phyloP scores from a whole-genome alignment of 2,888 invertebrate species.

The Noctua janthina region DNA sequence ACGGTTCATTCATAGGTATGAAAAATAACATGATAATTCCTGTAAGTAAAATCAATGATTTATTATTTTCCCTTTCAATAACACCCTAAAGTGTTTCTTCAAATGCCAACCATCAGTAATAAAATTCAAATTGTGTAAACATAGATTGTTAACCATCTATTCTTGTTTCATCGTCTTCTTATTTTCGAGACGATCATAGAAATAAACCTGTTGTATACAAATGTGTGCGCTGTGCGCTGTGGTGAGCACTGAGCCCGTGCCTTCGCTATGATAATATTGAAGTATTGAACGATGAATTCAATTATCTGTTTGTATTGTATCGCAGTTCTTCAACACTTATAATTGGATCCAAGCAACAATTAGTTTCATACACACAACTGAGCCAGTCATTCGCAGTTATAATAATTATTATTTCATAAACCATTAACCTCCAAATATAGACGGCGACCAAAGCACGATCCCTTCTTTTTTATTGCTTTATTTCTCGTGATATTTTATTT shows the following conservation, averaged over 20 bases:
- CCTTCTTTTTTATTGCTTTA: slow-evolving; percentile 79
- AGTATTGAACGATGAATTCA: slow-evolving; percentile 37
- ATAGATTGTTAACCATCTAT: slow-evolving; percentile 52
- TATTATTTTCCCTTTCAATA: slow-evolving; percentile 46
- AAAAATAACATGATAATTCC: slow-evolving; percentile 9
- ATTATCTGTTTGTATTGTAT: slow-evolving; percentile 43
- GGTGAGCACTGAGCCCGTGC: slow-evolving; percentile 15
- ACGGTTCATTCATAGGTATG: slow-evolving; percentile 21
- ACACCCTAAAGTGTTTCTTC: slow-evolving; percentile 33
- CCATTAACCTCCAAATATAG: slow-evolving; percentile 76
- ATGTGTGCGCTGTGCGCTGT: slow-evolving; percentile 21
- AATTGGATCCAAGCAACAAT: slow-evolving; percentile 57
- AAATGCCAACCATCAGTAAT: slow-evolving; percentile 44
- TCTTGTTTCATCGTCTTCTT: slow-evolving; percentile 57
- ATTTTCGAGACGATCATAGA: slow-evolving; percentile 44
- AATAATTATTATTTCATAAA: slow-evolving; percentile 66
- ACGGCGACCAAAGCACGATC: slow-evolving; percentile 72
- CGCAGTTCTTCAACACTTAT: slow-evolving; percentile 30
- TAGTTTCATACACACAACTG: slow-evolving; percentile 46
- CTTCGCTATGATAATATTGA: slow-evolving; percentile 25
- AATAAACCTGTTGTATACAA: slow-evolving; percentile 53
- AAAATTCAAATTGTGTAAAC: slow-evolving; percentile 52
- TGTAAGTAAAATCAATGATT: slow-evolving; percentile 30
- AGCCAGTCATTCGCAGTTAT: slow-evolving; percentile 52
- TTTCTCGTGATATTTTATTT: slow-evolving; percentile 77